Evolutionary conservation across 2,888 invertebrate genomes (phyloP), one percentile per base, ranked within the genome.

Genomic region (Trichopoda pennipes): DNA sequence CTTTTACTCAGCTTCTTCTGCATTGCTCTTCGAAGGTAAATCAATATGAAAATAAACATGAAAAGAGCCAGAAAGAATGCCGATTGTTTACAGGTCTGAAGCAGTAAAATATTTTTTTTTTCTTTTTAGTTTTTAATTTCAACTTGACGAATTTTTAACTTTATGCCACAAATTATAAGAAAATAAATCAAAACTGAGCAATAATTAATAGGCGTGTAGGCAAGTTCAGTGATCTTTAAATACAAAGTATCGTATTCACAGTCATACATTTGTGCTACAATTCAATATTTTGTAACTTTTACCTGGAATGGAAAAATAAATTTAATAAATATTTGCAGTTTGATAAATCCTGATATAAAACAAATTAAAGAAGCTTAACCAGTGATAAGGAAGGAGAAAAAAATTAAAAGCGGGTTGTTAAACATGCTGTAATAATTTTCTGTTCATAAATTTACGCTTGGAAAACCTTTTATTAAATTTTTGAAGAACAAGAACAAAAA

Each of bases 401-500:
- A 9, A 16, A 74, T 68, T 68, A 68, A 74, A 68, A 80, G 74
- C 68, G 74, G 79, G 55, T 79, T 73, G 68, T 79, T 73, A 61
- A 73, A 79, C 73, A 79, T 68, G 61, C 55, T 28, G 35, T 68
- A 68, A 68, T 68, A 68, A 42, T 58, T 79, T 72, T 55, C 55
- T 74, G 68, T 61, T 61, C 79, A 80, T 80, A 74, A 80, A 74
- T 74, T 74, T 80, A 74, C 74, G 73, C 79, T 73, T 80, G 68
- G 60, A 55, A 74, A 61, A 68, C 61, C 79, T 80, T 74, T 80
- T 55, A 80, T 80, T 80, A 61, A 68, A 68, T 55, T 28, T 38
- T 58, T 1, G n/a, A n/a, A n/a, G n/a, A n/a, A n/a, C n/a, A 55
- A 38, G 10, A 23, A 32, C 16, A 32, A 56, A 28, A 53, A 7